Evolutionary conservation across 2,797 vertebrate species (phyloP).

Genomic region (Apogon hyalosoma): DNA sequence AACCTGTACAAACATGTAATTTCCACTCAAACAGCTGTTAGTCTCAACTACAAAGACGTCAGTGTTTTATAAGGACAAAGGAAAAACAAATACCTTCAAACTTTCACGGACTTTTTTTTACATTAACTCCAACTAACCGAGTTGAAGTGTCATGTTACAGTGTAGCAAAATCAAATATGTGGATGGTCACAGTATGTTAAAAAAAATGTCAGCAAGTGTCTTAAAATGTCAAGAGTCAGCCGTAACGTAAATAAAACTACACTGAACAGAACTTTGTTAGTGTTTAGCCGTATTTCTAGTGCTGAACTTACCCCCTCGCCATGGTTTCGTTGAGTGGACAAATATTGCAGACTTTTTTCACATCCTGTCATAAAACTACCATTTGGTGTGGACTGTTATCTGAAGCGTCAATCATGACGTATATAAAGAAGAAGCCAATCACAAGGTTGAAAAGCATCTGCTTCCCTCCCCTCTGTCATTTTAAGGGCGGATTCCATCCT

Average conservation of each 20-base stretch:
- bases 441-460: not conserved
- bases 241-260: not conserved
- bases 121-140: not conserved
- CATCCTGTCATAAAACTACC: not conserved
- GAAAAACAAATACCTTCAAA: not conserved
- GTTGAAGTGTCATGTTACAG: not conserved
- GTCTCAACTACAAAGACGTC: not conserved
- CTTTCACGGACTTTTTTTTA: not conserved
- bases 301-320: slow-evolving; percentile 60
- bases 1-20: not conserved
- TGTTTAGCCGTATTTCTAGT: not conserved
- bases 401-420: slow-evolving; percentile 38
- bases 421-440: slow-evolving; percentile 42
- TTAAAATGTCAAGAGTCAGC: not conserved
- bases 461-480: not conserved
- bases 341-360: not conserved
- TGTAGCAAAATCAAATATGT: not conserved
- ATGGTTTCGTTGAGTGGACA: slow-evolving; percentile 46
- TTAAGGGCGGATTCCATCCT: not conserved
- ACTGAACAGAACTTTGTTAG: not conserved
- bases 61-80: no score
- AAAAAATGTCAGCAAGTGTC: not conserved
- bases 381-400: slow-evolving; percentile 11
- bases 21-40: slow-evolving; percentile 18
- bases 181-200: not conserved